Conservation (phyloP, 2,113 vertebrate species). For the Pogonocichla stellata region DNA sequence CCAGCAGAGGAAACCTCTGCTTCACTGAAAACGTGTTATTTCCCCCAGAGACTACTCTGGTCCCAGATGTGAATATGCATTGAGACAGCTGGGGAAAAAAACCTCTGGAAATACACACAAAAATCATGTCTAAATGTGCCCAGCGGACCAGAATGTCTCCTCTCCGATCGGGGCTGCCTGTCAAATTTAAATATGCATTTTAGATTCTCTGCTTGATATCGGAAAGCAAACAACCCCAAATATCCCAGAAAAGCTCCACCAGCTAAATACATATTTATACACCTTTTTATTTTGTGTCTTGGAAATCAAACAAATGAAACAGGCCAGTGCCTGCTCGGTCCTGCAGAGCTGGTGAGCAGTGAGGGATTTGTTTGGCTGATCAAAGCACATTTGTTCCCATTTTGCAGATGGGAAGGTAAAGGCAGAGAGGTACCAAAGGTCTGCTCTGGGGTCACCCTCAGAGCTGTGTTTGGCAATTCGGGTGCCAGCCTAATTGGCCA, state of each 20-base stretch:
- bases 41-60: slow-evolving; percentile 11
- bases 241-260: slow-evolving; percentile 51
- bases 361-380: not conserved
- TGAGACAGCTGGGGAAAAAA: slow-evolving; percentile 50
- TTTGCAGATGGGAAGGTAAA: not conserved
- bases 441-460: not conserved
- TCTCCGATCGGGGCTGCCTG: slow-evolving; percentile 51
- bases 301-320: not conserved
- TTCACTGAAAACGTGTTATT: slow-evolving; percentile 12
- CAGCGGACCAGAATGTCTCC: slow-evolving; percentile 58
- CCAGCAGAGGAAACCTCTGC: not conserved
- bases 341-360: not conserved
- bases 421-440: not conserved
- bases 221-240: slow-evolving; percentile 58
- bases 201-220: slow-evolving; percentile 45
- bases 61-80: slow-evolving; percentile 62
- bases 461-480: not conserved
- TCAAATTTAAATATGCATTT: slow-evolving; percentile 72
- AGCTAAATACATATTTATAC: slow-evolving; percentile 68
- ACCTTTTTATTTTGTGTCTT: slow-evolving; percentile 4
- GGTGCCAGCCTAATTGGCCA: not conserved
- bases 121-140: slow-evolving; percentile 61
- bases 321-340: not conserved
- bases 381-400: not conserved
- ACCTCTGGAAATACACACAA: not conserved